phyloP scores from a whole-genome alignment of 2,797 vertebrate genomes.

The Erithacus rubecula region DNA sequence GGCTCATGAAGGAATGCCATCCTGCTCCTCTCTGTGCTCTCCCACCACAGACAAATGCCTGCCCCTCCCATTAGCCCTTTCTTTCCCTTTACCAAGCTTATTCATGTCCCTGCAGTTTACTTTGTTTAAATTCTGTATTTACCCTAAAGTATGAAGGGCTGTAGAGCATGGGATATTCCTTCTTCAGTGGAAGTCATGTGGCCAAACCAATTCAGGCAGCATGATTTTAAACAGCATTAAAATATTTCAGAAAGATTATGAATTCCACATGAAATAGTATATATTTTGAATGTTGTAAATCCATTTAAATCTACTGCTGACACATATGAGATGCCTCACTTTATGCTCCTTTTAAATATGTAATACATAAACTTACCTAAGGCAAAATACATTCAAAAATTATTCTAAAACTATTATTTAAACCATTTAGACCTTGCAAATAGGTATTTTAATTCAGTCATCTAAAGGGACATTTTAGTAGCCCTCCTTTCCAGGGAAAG shows the following conservation, averaged over 20 bases:
- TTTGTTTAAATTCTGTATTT: neutral
- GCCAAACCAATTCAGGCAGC: neutral
- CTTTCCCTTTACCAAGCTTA: neutral
- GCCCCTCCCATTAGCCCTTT: neutral
- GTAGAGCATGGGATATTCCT: neutral
- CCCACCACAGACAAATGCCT: neutral
- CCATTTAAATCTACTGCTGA: neutral
- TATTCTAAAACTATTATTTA: neutral
- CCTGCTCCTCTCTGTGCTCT: neutral
- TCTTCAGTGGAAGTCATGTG: neutral
- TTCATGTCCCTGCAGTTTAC: accelerated
- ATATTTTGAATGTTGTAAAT: neutral
- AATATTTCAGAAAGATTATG: neutral
- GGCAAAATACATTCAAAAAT: neutral
- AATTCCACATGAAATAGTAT: neutral
- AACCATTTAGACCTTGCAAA: neutral
- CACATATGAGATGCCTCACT: neutral
- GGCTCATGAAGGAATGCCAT: neutral
- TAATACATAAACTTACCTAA: neutral
- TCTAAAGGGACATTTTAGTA: neutral
- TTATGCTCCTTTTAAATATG: neutral
- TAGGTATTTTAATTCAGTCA: neutral
- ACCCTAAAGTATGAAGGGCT: neutral
- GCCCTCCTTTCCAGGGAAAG: neutral
- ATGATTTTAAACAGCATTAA: neutral